Evolutionary conservation across 1,140 invertebrate species (phyloP).

Genomic region (Ooceraea biroi): DNA sequence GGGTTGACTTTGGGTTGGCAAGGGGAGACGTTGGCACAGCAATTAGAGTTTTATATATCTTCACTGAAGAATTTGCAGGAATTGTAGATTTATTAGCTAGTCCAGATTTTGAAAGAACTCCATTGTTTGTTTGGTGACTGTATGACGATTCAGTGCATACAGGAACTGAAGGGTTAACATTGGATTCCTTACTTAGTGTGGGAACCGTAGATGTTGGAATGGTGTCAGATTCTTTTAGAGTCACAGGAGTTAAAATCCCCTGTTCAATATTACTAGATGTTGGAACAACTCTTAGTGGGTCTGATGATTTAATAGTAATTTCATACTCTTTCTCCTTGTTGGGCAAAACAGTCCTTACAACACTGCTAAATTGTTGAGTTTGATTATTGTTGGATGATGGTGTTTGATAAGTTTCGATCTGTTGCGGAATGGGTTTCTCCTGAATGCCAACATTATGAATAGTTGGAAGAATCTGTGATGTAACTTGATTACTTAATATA

Average conservation of each 20-base stretch:
- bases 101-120: not conserved
- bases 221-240: not conserved
- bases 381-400: not conserved
- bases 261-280: not conserved
- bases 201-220: not conserved
- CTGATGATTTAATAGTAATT: not conserved
- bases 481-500: not conserved
- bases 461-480: not conserved
- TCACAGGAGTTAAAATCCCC: not conserved
- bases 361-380: not conserved
- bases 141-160: not conserved
- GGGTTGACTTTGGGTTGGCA: too few relatives aligned
- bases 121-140: not conserved
- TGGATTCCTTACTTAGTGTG: not conserved
- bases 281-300: not conserved
- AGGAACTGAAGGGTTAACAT: not conserved
- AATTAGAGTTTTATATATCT: not conserved
- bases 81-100: not conserved
- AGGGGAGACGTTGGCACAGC: too few relatives aligned
- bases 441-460: not conserved
- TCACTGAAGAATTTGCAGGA: not conserved
- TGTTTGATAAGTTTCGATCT: not conserved
- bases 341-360: not conserved
- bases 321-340: not conserved
- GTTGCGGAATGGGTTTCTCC: not conserved